A percentile compares a stretch with the other conserved stretches of the same genome.
Conservation (phyloP, 1,140 invertebrate genomes). For the Drosophila cardini region DNA sequence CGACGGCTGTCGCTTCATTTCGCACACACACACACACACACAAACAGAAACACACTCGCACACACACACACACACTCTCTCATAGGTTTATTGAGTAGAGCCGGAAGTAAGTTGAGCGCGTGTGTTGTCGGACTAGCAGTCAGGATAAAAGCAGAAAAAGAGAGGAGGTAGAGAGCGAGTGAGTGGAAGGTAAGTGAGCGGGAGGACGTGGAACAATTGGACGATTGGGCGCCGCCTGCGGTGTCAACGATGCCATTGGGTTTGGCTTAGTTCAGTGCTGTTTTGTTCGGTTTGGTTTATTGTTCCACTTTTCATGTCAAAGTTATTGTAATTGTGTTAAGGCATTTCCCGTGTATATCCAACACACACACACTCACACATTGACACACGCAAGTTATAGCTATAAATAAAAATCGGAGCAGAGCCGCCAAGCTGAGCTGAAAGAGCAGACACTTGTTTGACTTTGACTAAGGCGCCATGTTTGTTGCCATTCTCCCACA, state of each 20-base stretch:
- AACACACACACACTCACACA: constrained; percentile 37
- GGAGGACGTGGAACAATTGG: constrained; percentile 24
- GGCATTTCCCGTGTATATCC: constrained; percentile 81
- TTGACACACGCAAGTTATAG: constrained; percentile 16
- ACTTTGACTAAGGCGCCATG: constrained; percentile 62
- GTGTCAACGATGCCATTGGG: constrained; percentile 62
- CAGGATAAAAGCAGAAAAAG: neutral
- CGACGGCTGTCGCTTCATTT: constrained; percentile 77
- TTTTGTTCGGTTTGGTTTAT: constrained; percentile 76
- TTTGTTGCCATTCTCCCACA: constrained; percentile 35
- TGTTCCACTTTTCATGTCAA: constrained; percentile 83
- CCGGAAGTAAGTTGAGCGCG: constrained; percentile 66
- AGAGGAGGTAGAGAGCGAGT: neutral
- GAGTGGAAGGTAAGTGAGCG: constrained; percentile 6
- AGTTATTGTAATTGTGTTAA: constrained; percentile 83
- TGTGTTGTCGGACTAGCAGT: constrained; percentile 31
- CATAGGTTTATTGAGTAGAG: constrained; percentile 13
- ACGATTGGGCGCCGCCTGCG: constrained; percentile 60
- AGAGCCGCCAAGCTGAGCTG: constrained; percentile 7
- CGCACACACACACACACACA: constrained; percentile 49
- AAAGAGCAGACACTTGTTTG: constrained; percentile 68
- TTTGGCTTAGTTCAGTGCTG: constrained; percentile 48
- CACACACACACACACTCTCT: neutral
- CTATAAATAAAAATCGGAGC: constrained; percentile 73
- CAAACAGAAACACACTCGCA: constrained; percentile 4